Base-by-base conservation (phyloP, 1,140 invertebrate genomes). In the Schlechtendalia chinensis region DNA sequence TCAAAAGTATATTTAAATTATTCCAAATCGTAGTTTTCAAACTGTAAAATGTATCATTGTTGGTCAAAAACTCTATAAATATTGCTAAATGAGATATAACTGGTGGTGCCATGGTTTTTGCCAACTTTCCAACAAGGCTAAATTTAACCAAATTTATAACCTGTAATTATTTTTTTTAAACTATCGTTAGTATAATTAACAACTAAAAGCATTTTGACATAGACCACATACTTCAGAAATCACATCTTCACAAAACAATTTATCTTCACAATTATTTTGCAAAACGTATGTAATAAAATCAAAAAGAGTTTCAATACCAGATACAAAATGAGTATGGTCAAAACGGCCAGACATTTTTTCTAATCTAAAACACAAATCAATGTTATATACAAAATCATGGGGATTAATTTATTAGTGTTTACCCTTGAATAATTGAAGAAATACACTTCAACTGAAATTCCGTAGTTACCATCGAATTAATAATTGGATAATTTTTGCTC, bases 371-470 rank as follows among this genome's bases (percentile, higher is more conserved):
- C 16, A 74, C 1, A 82, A 72, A 71, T 47, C 0, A 22, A 58
- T n/a, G n/a, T 29, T 75, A 54, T 24, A 8, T n/a, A 27, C n/a
- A 12, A 19, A 72, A 5, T 45, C 12, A 29, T 2, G 69, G 32
- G 12, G 39, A 56, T 24, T 6, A 50, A 39, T 39, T 27, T 8
- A 1, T 29, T n/a, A 3, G 19, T 47, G 84, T 84, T 85, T 87
- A 91, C 90, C 91, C 91, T 83, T 86, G 85, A 58, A 87, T 87
- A 84, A 93, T 87, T 83, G 90, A 90, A 71, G 88, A 86, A 85
- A 94, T 93, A 82, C 93, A 91, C 81, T 88, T 88, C n/a, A 85
- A 84, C 83, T 91, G 91, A 82, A 94, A 90, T 61, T 86, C 85
- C n/a, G 86, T 84, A 32, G 86, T 85, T 74, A 89, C 85, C 17